Evolutionary conservation across 2,113 vertebrate genomes (phyloP), one percentile per base, ranked within the genome.

Genomic region (Edolisoma coerulescens): DNA sequence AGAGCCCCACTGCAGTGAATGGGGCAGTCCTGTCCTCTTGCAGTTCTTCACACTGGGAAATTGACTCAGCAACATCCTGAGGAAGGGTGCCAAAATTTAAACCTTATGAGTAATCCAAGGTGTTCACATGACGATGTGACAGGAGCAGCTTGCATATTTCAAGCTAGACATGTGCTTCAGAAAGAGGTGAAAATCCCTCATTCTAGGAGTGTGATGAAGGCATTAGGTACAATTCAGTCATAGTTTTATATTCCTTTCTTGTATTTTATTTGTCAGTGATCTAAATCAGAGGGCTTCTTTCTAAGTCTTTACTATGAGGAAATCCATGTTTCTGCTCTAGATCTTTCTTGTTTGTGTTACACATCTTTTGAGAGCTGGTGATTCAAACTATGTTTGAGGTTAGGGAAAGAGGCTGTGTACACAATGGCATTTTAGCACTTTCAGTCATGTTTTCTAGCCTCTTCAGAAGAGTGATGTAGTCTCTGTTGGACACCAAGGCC

Each of bases 341-440:
- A 47, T 42, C 5, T 84, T 86, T 86, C 63, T 73, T 93, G 10
- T 82, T 77, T 63, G 33, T 81, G 35, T 69, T 71, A 35, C 4
- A 44, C 16, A 22, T 92, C 75, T 84, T 92, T 54, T 91, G 79
- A 90, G 76, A 79, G 32, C 44, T 84, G 49, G 44, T 75, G 64
- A 71, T 83, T 90, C 83, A 94, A 94, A 67, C 56, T 32, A 8
- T 44, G 7, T 42, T 89, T 87, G 82, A 92, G 84, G 78, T 80
- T 63, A 70, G 75, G 57, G 85, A 85, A 47, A 56, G 64, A 92
- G 0, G 3, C 39, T 90, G 44, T 67, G n/a, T 70, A 92, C 35
- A 64, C 75, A 92, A 78, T 37, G 60, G 24, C 60, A 86, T 84
- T 94, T 90, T 95, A 93, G 79, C 65, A 88, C 76, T 93, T 95